Conservation (phyloP, 2,113 vertebrate genomes). For the Thinocorus orbignyianus region DNA sequence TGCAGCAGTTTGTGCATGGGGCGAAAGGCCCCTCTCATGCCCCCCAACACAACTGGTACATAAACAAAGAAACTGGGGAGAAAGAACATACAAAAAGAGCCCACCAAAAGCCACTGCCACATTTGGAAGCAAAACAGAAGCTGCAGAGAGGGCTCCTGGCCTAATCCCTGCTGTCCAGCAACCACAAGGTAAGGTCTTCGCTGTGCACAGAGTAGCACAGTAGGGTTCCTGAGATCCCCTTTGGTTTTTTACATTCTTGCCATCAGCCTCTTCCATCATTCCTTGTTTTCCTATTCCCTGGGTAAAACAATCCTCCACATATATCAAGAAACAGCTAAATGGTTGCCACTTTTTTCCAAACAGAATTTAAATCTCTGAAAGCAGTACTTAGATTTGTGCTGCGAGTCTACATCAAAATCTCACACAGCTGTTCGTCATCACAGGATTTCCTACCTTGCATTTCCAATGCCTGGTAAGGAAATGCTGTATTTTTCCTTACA, state of each 20-base stretch:
- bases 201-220: accelerated
- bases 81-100: too few relatives aligned
- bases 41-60: neutral
- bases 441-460: neutral
- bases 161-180: neutral
- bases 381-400: neutral
- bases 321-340: neutral
- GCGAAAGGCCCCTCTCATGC: neutral
- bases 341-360: neutral
- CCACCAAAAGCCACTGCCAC: neutral
- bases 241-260: neutral
- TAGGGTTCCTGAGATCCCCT: neutral
- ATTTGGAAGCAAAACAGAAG: neutral
- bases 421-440: neutral
- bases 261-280: neutral
- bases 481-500: neutral
- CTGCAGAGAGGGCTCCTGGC: neutral
- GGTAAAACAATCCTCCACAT: neutral
- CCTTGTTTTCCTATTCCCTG: neutral
- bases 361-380: neutral
- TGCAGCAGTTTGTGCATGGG: neutral
- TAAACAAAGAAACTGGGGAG: neutral
- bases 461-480: neutral
- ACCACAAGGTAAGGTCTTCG: neutral
- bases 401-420: neutral